Evolutionary conservation across 1,140 invertebrate species (phyloP).

Genomic region (Pogonomyrmex barbatus): DNA sequence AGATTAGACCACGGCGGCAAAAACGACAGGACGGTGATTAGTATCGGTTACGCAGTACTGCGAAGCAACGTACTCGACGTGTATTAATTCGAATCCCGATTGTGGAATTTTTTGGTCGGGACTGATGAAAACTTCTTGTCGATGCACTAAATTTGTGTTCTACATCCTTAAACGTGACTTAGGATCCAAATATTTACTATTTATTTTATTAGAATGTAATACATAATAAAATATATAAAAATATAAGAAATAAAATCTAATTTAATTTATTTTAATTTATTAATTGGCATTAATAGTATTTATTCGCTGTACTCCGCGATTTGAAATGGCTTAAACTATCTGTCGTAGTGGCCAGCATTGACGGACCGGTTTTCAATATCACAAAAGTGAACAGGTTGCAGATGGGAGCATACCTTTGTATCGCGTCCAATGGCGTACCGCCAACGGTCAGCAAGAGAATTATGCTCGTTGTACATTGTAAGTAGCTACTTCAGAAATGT

Average conservation of each 20-base stretch:
- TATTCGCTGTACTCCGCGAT: background rate
- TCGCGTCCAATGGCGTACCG: slow-evolving; percentile 94
- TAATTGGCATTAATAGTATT: background rate
- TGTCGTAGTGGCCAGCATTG: slow-evolving; percentile 88
- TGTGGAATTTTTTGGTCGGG: slow-evolving; percentile 49
- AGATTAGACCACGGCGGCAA: slow-evolving; percentile 69
- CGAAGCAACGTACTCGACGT: slow-evolving; percentile 51
- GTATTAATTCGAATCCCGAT: slow-evolving; percentile 70
- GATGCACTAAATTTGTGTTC: background rate
- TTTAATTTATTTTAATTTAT: background rate
- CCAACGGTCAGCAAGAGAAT: slow-evolving; percentile 95
- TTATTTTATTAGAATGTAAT: background rate
- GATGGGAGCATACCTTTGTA: slow-evolving; percentile 96
- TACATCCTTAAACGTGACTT: background rate
- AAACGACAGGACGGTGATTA: slow-evolving; percentile 64
- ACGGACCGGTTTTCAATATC: slow-evolving; percentile 92
- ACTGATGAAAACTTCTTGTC: slow-evolving; percentile 42
- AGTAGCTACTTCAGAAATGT: slow-evolving; percentile 83
- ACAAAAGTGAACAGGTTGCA: slow-evolving; percentile 94
- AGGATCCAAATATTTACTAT: background rate
- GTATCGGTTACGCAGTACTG: slow-evolving; percentile 62
- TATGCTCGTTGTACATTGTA: slow-evolving; percentile 95
- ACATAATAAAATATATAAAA: background rate
- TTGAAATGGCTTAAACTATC: slow-evolving; percentile 2
- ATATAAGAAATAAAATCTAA: background rate